Evolutionary conservation across 1,140 invertebrate genomes (phyloP).

Genomic region (Yoshiicerus persimilis): DNA sequence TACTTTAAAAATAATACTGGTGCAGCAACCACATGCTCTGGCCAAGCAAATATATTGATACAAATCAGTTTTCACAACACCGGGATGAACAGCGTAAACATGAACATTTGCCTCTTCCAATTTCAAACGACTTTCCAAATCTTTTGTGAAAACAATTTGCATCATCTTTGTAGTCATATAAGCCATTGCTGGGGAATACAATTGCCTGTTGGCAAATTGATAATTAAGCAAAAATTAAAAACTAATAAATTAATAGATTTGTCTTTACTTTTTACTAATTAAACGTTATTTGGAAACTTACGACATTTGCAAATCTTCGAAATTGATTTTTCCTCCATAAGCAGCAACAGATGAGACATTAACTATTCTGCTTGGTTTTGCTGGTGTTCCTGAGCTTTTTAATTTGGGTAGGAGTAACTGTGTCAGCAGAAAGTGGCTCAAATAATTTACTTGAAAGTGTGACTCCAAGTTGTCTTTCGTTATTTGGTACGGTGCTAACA

Average conservation of each 20-base stretch:
- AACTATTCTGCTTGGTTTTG: conserved; percentile 67
- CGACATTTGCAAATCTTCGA: conserved; percentile 17
- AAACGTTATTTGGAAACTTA: not conserved
- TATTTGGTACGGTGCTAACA: conserved; percentile 74
- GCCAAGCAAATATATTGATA: conserved; percentile 58
- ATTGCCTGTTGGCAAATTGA: conserved; percentile 13
- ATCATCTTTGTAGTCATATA: conserved; percentile 88
- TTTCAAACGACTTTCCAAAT: conserved; percentile 65
- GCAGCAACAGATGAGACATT: conserved; percentile 88
- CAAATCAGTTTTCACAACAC: conserved; percentile 80
- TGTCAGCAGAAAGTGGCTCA: conserved; percentile 84
- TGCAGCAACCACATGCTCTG: not conserved
- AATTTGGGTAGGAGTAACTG: conserved; percentile 74
- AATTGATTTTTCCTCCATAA: conserved; percentile 61
- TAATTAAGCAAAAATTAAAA: not conserved
- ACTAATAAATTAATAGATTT: not conserved
- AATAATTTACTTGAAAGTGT: conserved; percentile 80
- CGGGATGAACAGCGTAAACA: conserved; percentile 80
- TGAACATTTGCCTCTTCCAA: conserved; percentile 63
- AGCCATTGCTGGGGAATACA: conserved; percentile 53
- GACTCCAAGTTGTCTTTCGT: conserved; percentile 79
- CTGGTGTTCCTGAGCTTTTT: not conserved
- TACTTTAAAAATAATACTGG: not conserved
- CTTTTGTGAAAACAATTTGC: conserved; percentile 74
- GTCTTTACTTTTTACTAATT: not conserved